phyloP scores from a whole-genome alignment of 2,113 vertebrate genomes.

The Megaleporinus macrocephalus region DNA sequence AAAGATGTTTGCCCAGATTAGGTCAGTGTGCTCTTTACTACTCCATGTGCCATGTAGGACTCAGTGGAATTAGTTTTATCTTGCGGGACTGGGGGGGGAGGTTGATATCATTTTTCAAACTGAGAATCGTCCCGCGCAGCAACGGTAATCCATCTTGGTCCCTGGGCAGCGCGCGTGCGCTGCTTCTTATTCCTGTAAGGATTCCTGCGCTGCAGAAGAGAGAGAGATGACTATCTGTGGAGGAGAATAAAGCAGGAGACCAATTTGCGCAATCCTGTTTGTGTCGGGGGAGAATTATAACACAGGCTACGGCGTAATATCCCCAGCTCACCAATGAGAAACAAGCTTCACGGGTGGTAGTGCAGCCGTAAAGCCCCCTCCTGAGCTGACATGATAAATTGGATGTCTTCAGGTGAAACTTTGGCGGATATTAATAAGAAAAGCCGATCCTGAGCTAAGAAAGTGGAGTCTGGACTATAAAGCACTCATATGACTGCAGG shows the following conservation, averaged over 20 bases:
- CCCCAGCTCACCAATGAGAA: too few relatives aligned
- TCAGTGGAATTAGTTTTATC: conserved; percentile 79
- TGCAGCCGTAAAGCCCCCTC: too few relatives aligned
- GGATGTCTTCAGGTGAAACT: too few relatives aligned
- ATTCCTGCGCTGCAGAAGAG: conserved; percentile 65
- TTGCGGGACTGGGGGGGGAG: conserved; percentile 58
- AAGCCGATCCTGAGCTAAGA: too few relatives aligned
- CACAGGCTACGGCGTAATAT: too few relatives aligned
- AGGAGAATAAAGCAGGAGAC: conserved; percentile 63
- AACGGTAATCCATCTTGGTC: conserved; percentile 82
- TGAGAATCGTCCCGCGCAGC: conserved; percentile 76
- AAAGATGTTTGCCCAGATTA: conserved; percentile 74
- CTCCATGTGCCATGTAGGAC: conserved; percentile 60
- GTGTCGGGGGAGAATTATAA: not conserved
- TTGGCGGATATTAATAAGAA: too few relatives aligned
- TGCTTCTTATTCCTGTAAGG: conserved; percentile 78
- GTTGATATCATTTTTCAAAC: conserved; percentile 82
- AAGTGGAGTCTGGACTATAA: too few relatives aligned
- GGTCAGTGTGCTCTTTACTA: conserved; percentile 64
- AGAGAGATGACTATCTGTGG: conserved; percentile 72
- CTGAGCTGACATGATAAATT: too few relatives aligned
- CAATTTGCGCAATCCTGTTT: conserved; percentile 68
- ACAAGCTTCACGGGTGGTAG: too few relatives aligned
- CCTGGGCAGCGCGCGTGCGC: conserved; percentile 73
- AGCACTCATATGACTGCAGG: too few relatives aligned